Conservation (phyloP, 2,888 invertebrate species). For the Platycheirus albimanus region DNA sequence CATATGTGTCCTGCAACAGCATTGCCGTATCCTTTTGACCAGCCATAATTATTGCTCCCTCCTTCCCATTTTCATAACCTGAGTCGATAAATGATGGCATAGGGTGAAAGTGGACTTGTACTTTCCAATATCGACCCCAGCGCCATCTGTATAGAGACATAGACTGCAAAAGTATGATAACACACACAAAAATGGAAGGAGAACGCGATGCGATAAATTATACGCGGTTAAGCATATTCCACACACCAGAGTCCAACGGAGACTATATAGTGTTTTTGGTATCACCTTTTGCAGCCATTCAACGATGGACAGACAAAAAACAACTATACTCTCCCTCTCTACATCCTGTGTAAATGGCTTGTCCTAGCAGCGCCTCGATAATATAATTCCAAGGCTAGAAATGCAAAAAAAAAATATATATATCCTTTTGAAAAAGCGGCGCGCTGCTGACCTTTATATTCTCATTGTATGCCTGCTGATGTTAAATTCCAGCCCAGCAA, state of each 20-base stretch:
- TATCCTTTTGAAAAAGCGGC: constrained; percentile 10
- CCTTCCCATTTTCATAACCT: constrained; percentile 7
- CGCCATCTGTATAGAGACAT: constrained; percentile 21
- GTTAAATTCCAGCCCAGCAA: constrained; percentile 6
- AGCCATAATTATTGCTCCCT: constrained; percentile 40
- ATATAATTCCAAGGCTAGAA: constrained; percentile 30
- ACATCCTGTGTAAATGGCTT: constrained; percentile 30
- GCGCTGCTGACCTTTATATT: constrained; percentile 54
- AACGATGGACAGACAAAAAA: not conserved
- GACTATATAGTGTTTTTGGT: constrained; percentile 25
- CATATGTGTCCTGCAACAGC: constrained; percentile 58
- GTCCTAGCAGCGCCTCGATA: not conserved
- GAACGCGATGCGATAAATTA: constrained; percentile 57
- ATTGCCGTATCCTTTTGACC: constrained; percentile 39
- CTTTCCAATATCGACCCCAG: constrained; percentile 48
- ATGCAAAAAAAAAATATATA: not conserved
- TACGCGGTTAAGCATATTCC: constrained; percentile 64
- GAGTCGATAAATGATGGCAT: constrained; percentile 57
- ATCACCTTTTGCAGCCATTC: constrained; percentile 60
- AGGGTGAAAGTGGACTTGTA: constrained; percentile 47
- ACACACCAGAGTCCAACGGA: constrained; percentile 19
- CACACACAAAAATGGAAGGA: constrained; percentile 42
- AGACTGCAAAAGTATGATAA: constrained; percentile 63
- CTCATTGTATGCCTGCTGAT: constrained; percentile 37
- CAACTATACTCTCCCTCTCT: not conserved